phyloP scores from a whole-genome alignment of 2,113 vertebrate species.

The Micronycteris hirsuta region DNA sequence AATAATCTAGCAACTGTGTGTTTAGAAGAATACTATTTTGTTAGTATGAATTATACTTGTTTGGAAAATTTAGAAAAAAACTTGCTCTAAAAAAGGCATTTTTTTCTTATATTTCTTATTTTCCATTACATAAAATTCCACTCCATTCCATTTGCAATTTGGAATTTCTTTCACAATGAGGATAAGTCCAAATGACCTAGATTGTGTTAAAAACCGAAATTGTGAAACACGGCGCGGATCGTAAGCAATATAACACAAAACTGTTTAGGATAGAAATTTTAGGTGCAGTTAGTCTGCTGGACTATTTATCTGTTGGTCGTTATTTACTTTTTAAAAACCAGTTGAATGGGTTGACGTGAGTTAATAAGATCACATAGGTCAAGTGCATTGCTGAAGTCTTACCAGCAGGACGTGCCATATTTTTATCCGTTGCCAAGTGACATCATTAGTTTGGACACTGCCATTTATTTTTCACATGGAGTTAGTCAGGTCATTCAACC shows the following conservation, averaged over 20 bases:
- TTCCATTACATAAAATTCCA: background rate
- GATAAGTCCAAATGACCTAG: background rate
- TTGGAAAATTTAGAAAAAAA: background rate
- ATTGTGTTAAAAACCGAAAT: background rate
- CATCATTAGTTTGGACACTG: too few species aligned
- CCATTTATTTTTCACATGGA: accelerated
- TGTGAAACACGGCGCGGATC: accelerated
- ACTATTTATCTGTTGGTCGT: background rate
- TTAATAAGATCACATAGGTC: background rate
- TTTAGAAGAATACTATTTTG: background rate
- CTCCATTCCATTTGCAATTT: background rate
- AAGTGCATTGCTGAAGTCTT: background rate
- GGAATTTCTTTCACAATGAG: background rate
- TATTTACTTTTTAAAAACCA: background rate
- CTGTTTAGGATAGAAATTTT: background rate
- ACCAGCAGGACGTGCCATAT: accelerated
- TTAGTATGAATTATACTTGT: background rate
- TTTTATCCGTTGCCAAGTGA: background rate
- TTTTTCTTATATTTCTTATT: background rate
- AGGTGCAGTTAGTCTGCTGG: accelerated
- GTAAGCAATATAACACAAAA: background rate
- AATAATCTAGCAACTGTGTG: too few species aligned
- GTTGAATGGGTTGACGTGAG: background rate
- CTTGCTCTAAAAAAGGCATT: background rate
- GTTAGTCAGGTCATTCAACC: background rate